These are phyloP conservation scores for Cosmorhoe ocellata DNA, from an alignment of 2,888 invertebrate species.

Conservation along the genomic window DNA sequence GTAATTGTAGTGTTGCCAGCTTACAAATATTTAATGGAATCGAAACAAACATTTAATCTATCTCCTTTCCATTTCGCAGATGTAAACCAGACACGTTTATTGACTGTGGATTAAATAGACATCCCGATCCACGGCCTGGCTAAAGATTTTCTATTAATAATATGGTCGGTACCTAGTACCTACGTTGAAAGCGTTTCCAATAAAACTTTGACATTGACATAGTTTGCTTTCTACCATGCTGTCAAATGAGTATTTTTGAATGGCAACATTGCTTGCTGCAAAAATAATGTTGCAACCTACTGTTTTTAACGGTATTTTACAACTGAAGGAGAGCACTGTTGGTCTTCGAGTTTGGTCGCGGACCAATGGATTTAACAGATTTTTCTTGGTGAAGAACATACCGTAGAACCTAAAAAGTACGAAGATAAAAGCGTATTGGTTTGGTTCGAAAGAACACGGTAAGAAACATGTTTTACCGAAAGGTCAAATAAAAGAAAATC, in stretches of 20 bases:
- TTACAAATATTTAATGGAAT: conserved; percentile 31
- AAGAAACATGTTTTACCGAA: no score
- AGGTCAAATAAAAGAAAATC: no score
- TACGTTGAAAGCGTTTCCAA: background rate
- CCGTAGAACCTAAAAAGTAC: no score
- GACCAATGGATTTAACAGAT: no score
- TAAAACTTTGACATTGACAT: conserved; percentile 26
- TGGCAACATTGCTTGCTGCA: conserved; percentile 7
- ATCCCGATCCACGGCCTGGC: conserved; percentile 18
- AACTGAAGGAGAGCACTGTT: no score
- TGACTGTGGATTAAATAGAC: conserved; percentile 32
- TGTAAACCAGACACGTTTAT: conserved; percentile 34
- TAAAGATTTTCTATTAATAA: conserved; percentile 19
- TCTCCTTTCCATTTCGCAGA: conserved; percentile 30
- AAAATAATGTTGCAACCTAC: no score
- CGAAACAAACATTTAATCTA: conserved; percentile 29
- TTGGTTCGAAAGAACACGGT: no score
- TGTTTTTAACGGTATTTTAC: no score
- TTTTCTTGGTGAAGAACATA: no score
- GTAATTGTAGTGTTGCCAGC: conserved; percentile 18
- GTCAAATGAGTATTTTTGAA: conserved; percentile 5
- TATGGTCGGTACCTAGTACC: conserved; percentile 3
- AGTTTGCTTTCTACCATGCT: conserved; percentile 2
- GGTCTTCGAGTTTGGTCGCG: no score
- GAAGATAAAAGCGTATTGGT: no score